Conservation (phyloP, 2,888 invertebrate species). For the Quadroppia sp. region DNA sequence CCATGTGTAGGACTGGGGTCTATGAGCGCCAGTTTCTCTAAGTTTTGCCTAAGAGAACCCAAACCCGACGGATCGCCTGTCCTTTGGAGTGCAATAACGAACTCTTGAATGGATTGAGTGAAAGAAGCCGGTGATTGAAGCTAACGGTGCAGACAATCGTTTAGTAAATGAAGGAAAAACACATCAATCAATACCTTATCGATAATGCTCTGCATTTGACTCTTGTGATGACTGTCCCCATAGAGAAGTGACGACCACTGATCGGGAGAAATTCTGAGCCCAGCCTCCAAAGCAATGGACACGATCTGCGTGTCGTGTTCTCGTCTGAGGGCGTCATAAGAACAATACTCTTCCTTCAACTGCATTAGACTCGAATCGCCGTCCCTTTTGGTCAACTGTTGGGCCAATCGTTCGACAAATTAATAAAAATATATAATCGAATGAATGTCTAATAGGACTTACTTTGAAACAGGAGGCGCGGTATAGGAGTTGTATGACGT, state of each 20-base stretch:
- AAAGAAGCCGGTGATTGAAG: conserved; percentile 90
- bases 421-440: background rate
- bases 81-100: conserved; percentile 82
- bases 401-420: conserved; percentile 1
- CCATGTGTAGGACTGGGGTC: conserved; percentile 66
- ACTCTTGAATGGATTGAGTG: conserved; percentile 77
- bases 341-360: conserved; percentile 90
- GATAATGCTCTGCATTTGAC: conserved; percentile 82
- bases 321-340: conserved; percentile 83
- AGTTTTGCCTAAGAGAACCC: conserved; percentile 68
- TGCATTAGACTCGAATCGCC: conserved; percentile 98
- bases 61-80: conserved; percentile 81
- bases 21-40: conserved; percentile 78
- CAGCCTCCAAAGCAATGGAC: conserved; percentile 95
- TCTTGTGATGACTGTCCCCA: conserved; percentile 90
- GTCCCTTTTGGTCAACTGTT: conserved; percentile 66
- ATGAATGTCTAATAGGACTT: conserved; percentile 45
- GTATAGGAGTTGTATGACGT: conserved; percentile 95
- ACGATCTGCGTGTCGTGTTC: conserved; percentile 99
- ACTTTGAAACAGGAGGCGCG: conserved; percentile 98
- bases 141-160: conserved; percentile 52
- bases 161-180: conserved; percentile 6
- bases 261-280: conserved; percentile 91
- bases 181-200: conserved; percentile 53
- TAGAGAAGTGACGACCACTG: conserved; percentile 97